These are phyloP conservation scores for Perognathus longimembris DNA, from an alignment of 2,113 vertebrate genomes.

Conservation along the genomic window DNA sequence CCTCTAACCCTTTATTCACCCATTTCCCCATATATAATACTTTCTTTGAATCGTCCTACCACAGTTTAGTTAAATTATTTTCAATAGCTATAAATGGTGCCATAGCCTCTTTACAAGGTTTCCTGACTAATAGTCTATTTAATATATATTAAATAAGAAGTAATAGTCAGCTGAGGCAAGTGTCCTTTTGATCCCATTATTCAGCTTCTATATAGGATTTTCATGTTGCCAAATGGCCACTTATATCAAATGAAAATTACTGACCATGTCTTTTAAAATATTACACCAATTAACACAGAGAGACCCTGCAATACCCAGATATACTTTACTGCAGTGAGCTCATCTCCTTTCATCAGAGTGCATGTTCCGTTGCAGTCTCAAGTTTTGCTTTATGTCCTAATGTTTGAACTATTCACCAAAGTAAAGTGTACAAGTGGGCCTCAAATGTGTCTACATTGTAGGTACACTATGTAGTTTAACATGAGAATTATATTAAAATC, in stretches of 20 bases:
- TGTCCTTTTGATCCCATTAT: constrained; percentile 82
- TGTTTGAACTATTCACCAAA: constrained; percentile 4
- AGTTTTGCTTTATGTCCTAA: neutral
- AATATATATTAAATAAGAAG: constrained; percentile 81
- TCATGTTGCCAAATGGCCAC: constrained; percentile 77
- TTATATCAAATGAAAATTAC: constrained; percentile 81
- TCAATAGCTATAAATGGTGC: constrained; percentile 61
- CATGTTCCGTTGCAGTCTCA: neutral
- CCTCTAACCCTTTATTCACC: neutral
- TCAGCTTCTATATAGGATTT: constrained; percentile 68
- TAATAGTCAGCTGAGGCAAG: constrained; percentile 77
- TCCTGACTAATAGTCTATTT: constrained; percentile 78
- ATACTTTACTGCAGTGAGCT: constrained; percentile 57
- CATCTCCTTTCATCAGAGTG: constrained; percentile 8
- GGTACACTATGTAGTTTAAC: neutral
- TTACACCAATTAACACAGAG: constrained; percentile 74
- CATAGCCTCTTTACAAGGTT: constrained; percentile 73
- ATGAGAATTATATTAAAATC: neutral
- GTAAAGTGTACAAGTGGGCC: neutral
- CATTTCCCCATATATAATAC: constrained; percentile 27
- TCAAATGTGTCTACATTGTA: neutral
- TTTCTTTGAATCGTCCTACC: constrained; percentile 53
- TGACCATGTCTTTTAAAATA: constrained; percentile 76
- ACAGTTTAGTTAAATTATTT: constrained; percentile 76
- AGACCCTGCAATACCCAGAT: constrained; percentile 58